Base-by-base conservation (phyloP, 2,113 vertebrate species). In the Cyrtonyx montezumae region DNA sequence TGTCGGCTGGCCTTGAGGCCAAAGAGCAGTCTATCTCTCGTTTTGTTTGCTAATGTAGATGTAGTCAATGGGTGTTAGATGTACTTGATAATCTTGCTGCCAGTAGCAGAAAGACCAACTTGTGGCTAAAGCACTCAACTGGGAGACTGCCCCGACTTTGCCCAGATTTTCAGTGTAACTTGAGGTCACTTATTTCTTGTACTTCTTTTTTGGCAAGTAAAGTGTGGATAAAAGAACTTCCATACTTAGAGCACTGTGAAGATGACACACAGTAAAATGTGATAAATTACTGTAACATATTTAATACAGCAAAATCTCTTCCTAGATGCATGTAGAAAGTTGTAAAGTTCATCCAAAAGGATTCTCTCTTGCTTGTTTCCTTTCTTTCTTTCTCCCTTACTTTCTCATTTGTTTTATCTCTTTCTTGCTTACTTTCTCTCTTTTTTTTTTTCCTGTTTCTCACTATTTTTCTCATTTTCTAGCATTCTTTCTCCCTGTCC, bases 11-110 rank as follows among this genome's bases (percentile, higher is more conserved):
- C 78, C 75, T 79, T 13, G 3, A 66, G 84, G 84, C 36, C 28
- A 58, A 76, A 68, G 76, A 74, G 34, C 68, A 77, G 17, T 59
- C 79, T 70, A 4, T 17, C 42, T 82, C 78, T 84, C 11, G 1
- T 88, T 90, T 62, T 13, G 7, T 90, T 93, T 85, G 42, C 68
- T 94, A 37, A 70, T 67, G 71, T n/a, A 89, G 68, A 34, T 25
- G 10, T 32, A 67, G 51, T 74, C 71, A 66, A 9, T n/a, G 62
- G 22, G 11, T 55, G 51, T 68, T 36, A 71, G 51, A 36, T 84
- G 26, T 40, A 15, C 61, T 79, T 88, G 51, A 43, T 84, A 78
- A 65, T 46, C 43, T 79, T 80, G 21, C n/a, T 79, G 89, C 22
- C 43, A 88, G 61, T 51, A 70, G 46, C 49, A 82, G 42, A 70